Base-by-base conservation (phyloP, 2,797 vertebrate genomes). In the Argentina silus region DNA sequence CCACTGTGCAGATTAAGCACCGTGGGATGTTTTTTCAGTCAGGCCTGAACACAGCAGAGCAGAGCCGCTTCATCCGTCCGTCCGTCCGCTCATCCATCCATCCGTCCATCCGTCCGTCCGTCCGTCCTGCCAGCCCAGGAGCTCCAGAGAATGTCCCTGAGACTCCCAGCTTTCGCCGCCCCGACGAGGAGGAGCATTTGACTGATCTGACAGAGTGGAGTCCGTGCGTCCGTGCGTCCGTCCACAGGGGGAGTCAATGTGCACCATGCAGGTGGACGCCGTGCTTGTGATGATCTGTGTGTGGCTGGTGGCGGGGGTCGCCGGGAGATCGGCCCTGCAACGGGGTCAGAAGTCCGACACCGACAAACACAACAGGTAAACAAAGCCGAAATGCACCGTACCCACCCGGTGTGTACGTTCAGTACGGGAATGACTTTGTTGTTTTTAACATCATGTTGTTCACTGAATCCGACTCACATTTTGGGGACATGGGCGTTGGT, bases 1-100 rank as follows among this genome's bases (percentile, higher is more conserved):
- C 94, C 90, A 90, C 90, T 87, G 91, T 90, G 88, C 89, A 93
- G 93, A 95, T 95, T 95, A 95, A 93, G 88, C 88, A 91, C 87
- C 88, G 86, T 90, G 90, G 90, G 87, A 92, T 92, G 91, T 92
- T 93, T 91, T 88, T 23, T 89, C 72, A 81, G 86, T 87, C 84
- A 81, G 87, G 80, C 88, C 79, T 36, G 27, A 36, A 36, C 27
- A 36, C 27, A 36, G 27, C 27, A 36, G 27, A 36, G 27, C 27
- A 74, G 81, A 86, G 85, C 70, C 75, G 63, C 69, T 75, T 72
- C 78, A 70, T 79, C 74, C 45, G 73, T 47, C 76, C 66, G 15
- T 55, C 56, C 83, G 73, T 73, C 85, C 83, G 67, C 77, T 55
- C 50, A 19, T 56, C 7, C 43, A 48, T 6, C 47, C 11, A 19